Conservation (phyloP, 2,888 invertebrate genomes). For the Heterodera filipjevi region DNA sequence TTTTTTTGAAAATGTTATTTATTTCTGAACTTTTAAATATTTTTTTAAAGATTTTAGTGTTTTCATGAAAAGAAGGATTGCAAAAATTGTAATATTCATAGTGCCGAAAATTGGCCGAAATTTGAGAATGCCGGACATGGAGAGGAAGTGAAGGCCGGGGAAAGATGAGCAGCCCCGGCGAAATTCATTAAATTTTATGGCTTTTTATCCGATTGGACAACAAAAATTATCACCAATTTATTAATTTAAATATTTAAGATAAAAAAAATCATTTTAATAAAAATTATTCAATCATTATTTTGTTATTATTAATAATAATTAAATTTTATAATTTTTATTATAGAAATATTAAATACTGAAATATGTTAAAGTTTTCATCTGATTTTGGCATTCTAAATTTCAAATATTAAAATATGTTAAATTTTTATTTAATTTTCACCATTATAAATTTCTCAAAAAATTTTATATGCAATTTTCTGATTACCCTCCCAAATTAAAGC, state of each 20-base stretch:
- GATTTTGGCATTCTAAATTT: too few relatives aligned
- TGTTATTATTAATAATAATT: too few relatives aligned
- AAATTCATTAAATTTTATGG: slow-evolving; percentile 3
- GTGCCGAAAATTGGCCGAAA: slow-evolving; percentile 13
- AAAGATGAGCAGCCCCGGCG: background rate
- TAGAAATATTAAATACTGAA: too few relatives aligned
- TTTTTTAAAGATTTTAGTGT: too few relatives aligned
- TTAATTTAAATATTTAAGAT: too few relatives aligned
- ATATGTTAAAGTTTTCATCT: too few relatives aligned
- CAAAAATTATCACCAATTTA: background rate
- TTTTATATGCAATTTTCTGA: background rate
- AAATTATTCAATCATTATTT: too few relatives aligned
- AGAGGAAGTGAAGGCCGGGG: background rate
- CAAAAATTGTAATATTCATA: background rate
- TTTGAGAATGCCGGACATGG: slow-evolving; percentile 10
- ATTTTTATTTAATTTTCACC: background rate
- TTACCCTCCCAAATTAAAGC: background rate
- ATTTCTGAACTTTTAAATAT: too few relatives aligned
- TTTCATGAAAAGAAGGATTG: background rate
- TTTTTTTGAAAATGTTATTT: too few relatives aligned
- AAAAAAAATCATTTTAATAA: too few relatives aligned
- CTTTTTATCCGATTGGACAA: background rate
- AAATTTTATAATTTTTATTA: too few relatives aligned
- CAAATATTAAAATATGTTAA: too few relatives aligned
- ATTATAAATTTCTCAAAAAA: background rate